Evolutionary conservation across 2,797 vertebrate species (phyloP).

Genomic region (Leucoraja ocellata): DNA sequence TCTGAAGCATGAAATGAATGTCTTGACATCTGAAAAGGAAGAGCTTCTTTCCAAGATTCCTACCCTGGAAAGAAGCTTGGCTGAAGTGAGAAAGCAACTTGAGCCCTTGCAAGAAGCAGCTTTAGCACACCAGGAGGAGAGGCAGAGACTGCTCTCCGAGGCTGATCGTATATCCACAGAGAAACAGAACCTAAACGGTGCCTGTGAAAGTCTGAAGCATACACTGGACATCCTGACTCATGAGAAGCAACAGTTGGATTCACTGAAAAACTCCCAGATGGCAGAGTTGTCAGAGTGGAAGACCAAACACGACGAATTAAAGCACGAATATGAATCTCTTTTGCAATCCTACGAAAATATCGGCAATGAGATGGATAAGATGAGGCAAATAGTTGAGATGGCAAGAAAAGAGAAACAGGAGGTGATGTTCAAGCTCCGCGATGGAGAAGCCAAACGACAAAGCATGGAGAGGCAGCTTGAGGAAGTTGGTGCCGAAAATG

Average conservation of each 20-base stretch:
- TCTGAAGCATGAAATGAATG: conserved; percentile 60
- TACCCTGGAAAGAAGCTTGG: conserved; percentile 50
- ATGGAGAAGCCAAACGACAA: conserved; percentile 57
- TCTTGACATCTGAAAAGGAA: conserved; percentile 52
- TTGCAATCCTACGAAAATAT: conserved; percentile 79
- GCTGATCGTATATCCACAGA: conserved; percentile 60
- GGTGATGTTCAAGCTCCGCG: conserved; percentile 57
- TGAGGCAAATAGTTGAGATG: conserved; percentile 70
- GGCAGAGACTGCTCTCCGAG: conserved; percentile 52
- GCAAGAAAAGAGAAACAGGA: conserved; percentile 72
- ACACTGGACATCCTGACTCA: conserved; percentile 80
- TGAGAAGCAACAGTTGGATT: conserved; percentile 78
- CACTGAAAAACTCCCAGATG: conserved; percentile 76
- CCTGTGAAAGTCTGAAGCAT: conserved; percentile 76
- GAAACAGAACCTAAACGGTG: conserved; percentile 71
- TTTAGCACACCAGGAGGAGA: conserved; percentile 48
- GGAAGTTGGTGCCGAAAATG: conserved; percentile 59
- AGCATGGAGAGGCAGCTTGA: conserved; percentile 52
- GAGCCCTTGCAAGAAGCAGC: conserved; percentile 48
- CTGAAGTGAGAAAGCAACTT: conserved; percentile 54
- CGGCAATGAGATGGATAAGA: conserved; percentile 75
- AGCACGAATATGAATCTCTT: conserved; percentile 78
- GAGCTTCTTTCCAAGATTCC: conserved; percentile 50
- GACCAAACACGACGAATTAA: conserved; percentile 71
- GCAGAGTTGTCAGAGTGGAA: conserved; percentile 79